Evolutionary conservation across 1,140 invertebrate species (phyloP), one percentile per base, ranked within the genome.

Genomic region (Acromyrmex echinatior): DNA sequence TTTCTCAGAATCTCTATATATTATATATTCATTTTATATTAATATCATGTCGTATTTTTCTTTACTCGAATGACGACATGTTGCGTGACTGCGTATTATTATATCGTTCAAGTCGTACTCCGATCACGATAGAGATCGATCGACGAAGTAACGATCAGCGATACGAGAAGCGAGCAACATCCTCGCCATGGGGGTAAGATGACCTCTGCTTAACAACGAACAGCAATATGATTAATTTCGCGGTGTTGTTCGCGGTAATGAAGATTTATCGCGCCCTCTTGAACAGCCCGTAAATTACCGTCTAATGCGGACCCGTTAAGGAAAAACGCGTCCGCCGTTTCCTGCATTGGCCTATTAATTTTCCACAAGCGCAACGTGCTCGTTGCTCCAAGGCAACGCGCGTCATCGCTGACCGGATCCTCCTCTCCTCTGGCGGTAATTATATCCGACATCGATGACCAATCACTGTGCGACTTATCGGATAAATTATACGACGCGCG

Each of bases 391-490:
- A 78, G 53, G 58, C 39, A 63, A 80, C 58, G 84, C 51, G 73
- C 82, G 60, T 78, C 87, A 62, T 28, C 71, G 84, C 45, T 35
- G 74, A 80, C 77, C 85, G 74, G 70, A 73, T 70, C 76, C 81
- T 82, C 39, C 58, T 51, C 60, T 6, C 25, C 60, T 21, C 6
- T 53, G 14, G 31, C 81, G 89, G 89, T 92, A 93, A 93, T 93
- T 92, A 92, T 93, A 92, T 87, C 86, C 90, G 89, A 90, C 90
- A 92, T 90, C 88, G 87, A 92, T 92, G 89, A 90, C 85, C 86
- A 91, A 89, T 88, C 89, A 70, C 58, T 77, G 80, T 60, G 80
- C 60, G 79, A 87, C 76, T 87, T 91, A 88, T 71, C 84, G 87
- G 87, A 89, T 91, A 91, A 86, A 88, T 88, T 73, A 87, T 58